Conservation (phyloP, 2,888 invertebrate species). For the Polylopha cassiicola region DNA sequence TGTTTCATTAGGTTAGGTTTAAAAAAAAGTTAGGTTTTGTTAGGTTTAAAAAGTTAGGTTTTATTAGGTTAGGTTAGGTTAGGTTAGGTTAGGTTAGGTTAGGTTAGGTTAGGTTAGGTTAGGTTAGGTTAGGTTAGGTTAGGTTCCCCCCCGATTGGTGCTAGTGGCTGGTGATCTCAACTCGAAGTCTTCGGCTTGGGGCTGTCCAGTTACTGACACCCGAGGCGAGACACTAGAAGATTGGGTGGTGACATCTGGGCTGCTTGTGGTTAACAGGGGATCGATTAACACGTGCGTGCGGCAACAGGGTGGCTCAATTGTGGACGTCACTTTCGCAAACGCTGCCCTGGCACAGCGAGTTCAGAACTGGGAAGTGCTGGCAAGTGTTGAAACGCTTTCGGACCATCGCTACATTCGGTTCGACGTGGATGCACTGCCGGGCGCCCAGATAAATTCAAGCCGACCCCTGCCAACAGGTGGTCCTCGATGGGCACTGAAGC, state of each 20-base stretch:
- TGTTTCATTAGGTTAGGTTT: no score
- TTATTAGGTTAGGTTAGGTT: no score
- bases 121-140: no score
- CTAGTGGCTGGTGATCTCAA: slow-evolving; percentile 5
- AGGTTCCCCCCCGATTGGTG: no score
- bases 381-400: slow-evolving; percentile 12
- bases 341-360: slow-evolving; percentile 3
- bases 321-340: slow-evolving; percentile 9
- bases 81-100: no score
- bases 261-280: background rate
- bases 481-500: no score
- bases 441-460: background rate
- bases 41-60: no score
- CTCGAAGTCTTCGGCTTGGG: background rate
- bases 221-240: background rate
- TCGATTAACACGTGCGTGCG: background rate
- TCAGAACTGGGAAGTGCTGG: slow-evolving; percentile 8
- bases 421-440: background rate
- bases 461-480: no score
- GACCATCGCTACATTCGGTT: slow-evolving; percentile 12
- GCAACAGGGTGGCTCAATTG: slow-evolving; percentile 1
- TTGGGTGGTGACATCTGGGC: background rate
- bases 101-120: no score
- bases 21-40: no score
- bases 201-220: background rate